Evolutionary conservation across 2,113 vertebrate genomes (phyloP), one percentile per base, ranked within the genome.

Genomic region (Oryzias melastigma): DNA sequence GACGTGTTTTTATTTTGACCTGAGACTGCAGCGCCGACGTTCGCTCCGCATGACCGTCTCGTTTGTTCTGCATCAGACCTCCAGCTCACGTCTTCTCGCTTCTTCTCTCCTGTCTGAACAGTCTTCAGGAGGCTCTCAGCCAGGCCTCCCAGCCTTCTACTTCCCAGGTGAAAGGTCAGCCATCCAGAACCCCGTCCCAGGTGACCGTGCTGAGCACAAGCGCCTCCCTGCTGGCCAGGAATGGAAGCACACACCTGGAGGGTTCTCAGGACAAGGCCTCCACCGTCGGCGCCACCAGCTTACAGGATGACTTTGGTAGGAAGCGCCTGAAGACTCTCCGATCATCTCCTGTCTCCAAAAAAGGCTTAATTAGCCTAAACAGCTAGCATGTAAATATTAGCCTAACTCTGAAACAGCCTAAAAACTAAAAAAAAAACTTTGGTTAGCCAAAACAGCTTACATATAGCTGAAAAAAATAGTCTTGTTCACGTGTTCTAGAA

Each of bases 141-240:
- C 96, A 95, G 95, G 94, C 94, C 85, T 95, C 94, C 90, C 96
- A 96, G 93, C 92, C 92, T 91, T 94, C 92, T 89, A 83, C 91
- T 62, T 89, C 89, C 86, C 95, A 95, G 93, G 92, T 92, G 92
- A 95, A 91, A 94, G 91, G 91, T 87, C 95, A 95, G 93, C 95
- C 97, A 84, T 93, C 95, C 90, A 81, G 93, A 69, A 93, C 96
- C 90, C 93, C 93, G 71, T 95, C 95, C 90, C 96, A 96, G 93
- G 93, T 96, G 87, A 95, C 96, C 81, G 93, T 96, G 90, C 94
- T 95, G 90, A 94, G 95, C 84, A 89, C 95, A 85, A 97, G 96
- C 82, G 87, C 95, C 89, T 96, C 96, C 95, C 95, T 98, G 95
- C 95, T 98, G 97, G 95, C 96, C 96, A 98, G 96, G 95, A 98